Percentiles rank a stretch among this genome's conserved stretches.
Conservation (phyloP, 1,140 invertebrate species). For the Diplogasteroides magnus region DNA sequence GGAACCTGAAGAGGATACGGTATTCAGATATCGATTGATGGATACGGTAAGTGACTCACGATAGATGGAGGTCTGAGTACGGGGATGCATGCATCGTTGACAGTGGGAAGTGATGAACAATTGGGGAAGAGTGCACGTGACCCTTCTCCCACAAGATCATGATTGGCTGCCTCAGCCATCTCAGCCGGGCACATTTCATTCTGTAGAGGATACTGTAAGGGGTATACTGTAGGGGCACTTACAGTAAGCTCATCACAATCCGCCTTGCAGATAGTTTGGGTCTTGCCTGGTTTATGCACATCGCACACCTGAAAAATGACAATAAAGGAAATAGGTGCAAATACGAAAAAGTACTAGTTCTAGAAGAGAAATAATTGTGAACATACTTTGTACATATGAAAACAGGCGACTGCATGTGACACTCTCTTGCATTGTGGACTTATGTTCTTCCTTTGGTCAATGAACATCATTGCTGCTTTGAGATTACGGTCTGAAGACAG, state of each 20-base stretch:
- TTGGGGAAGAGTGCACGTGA: conserved; percentile 30
- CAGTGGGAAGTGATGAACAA: conserved; percentile 19
- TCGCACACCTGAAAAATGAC: conserved; percentile 8
- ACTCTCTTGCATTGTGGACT: conserved; percentile 27
- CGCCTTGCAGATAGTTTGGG: conserved; percentile 23
- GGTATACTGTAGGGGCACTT: not conserved
- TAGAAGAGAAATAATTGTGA: conserved; percentile 17
- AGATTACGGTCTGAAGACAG: conserved; percentile 31
- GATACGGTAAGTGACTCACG: no score
- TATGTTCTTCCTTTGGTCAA: conserved; percentile 24
- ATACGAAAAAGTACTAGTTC: conserved; percentile 15
- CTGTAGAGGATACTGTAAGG: conserved; percentile 16
- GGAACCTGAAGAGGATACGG: not conserved
- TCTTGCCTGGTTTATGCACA: not conserved
- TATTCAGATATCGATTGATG: no score
- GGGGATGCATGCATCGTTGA: conserved; percentile 28
- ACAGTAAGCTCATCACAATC: conserved; percentile 30
- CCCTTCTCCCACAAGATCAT: conserved; percentile 33
- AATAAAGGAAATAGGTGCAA: not conserved
- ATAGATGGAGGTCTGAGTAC: conserved; percentile 9
- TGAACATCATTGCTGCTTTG: conserved; percentile 36
- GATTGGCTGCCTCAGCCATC: conserved; percentile 28
- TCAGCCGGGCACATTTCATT: conserved; percentile 33
- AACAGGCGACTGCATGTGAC: conserved; percentile 38
- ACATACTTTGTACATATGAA: conserved; percentile 38